phyloP scores from a whole-genome alignment of 2,888 invertebrate species.

The Eilema griseolum region DNA sequence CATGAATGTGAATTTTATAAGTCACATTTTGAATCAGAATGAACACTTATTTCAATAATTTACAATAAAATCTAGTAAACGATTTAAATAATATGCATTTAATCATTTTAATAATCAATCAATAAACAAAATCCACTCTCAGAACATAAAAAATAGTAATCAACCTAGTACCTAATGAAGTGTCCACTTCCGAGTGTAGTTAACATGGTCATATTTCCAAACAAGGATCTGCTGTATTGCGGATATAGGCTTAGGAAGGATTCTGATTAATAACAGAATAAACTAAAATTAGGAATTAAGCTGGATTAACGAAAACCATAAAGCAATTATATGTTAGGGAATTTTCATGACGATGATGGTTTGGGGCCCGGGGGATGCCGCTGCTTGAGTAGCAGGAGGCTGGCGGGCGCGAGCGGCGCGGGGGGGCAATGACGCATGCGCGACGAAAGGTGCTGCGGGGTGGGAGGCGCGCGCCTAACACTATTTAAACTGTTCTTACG shows the following conservation, averaged over 20 bases:
- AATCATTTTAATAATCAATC: neutral
- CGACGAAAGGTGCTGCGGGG: slow-evolving; percentile 85
- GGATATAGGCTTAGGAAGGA: neutral
- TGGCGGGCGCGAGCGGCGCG: slow-evolving; percentile 60
- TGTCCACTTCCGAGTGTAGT: slow-evolving; percentile 36
- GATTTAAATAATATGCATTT: neutral
- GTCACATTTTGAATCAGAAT: neutral
- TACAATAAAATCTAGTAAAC: neutral
- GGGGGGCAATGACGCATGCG: slow-evolving; percentile 87
- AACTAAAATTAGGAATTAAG: neutral
- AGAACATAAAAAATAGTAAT: neutral
- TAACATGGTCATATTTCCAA: slow-evolving; percentile 34
- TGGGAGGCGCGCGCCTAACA: slow-evolving; percentile 85
- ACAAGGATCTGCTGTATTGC: slow-evolving; percentile 21
- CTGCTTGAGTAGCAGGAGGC: slow-evolving; percentile 30
- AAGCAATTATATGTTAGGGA: slow-evolving; percentile 10
- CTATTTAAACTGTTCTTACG: slow-evolving; percentile 90
- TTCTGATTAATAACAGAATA: neutral
- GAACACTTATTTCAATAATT: neutral
- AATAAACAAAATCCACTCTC: neutral
- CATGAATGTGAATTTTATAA: neutral
- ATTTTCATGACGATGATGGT: slow-evolving; percentile 33
- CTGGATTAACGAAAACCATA: neutral
- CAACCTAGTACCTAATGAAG: slow-evolving; percentile 21
- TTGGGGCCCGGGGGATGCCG: slow-evolving; percentile 43